A percentile compares a stretch with the other conserved stretches of the same genome.
Conservation (phyloP, 2,888 invertebrate species). For the Aphrophora alni region DNA sequence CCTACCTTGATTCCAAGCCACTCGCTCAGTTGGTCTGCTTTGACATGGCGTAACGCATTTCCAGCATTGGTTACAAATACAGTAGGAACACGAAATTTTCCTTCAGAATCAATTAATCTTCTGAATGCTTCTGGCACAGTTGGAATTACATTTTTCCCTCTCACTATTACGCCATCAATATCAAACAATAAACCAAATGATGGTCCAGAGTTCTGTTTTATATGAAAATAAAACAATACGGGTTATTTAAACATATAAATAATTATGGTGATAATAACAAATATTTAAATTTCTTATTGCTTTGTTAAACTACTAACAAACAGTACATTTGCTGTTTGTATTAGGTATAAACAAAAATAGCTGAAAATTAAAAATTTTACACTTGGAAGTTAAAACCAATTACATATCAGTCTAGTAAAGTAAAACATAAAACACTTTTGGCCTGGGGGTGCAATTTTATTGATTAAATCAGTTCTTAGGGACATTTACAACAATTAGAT, state of each 20-base stretch:
- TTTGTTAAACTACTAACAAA: too few species aligned
- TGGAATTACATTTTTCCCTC: conserved; percentile 66
- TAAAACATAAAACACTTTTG: too few species aligned
- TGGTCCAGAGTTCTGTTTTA: conserved; percentile 48
- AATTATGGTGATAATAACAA: background rate
- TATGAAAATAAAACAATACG: background rate
- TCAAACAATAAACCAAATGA: conserved; percentile 70
- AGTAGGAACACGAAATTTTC: conserved; percentile 66
- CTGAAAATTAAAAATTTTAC: too few species aligned
- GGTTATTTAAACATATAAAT: background rate
- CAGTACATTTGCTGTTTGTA: too few species aligned
- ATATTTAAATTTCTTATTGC: background rate
- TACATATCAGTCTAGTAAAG: too few species aligned
- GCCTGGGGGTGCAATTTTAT: too few species aligned
- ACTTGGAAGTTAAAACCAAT: too few species aligned
- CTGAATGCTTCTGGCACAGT: conserved; percentile 65
- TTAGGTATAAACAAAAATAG: too few species aligned
- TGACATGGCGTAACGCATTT: conserved; percentile 63
- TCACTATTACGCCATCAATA: conserved; percentile 70
- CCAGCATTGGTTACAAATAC: conserved; percentile 72
- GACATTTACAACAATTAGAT: too few species aligned
- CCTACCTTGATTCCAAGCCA: conserved; percentile 64
- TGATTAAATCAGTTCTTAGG: too few species aligned
- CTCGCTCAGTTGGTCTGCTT: conserved; percentile 65
- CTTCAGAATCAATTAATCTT: conserved; percentile 60